phyloP scores from a whole-genome alignment of 2,888 invertebrate species.

The Cryptus viduatorius region DNA sequence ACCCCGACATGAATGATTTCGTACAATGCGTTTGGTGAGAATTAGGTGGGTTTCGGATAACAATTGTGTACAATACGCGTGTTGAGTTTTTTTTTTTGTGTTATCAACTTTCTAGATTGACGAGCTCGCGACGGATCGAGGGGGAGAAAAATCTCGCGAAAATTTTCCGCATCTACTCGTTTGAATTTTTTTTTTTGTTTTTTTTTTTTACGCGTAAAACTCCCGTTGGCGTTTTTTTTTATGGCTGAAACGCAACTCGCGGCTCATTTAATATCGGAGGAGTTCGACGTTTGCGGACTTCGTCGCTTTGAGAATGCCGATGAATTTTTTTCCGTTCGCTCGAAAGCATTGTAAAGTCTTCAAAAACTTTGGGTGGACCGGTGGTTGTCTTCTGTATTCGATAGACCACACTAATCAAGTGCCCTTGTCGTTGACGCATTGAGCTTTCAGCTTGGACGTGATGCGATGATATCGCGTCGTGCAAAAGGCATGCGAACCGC shows the following conservation, averaged over 20 bases:
- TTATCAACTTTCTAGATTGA: constrained; percentile 43
- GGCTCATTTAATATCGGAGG: constrained; percentile 10
- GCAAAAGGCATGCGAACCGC: not conserved
- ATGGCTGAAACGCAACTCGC: not conserved
- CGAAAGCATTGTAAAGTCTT: constrained; percentile 63
- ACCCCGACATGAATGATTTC: constrained; percentile 67
- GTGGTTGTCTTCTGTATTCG: constrained; percentile 33
- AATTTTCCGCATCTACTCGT: not conserved
- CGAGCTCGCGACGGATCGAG: constrained; percentile 55
- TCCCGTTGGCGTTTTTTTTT: not conserved
- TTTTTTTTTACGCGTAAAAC: not conserved
- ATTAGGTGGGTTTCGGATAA: constrained; percentile 71
- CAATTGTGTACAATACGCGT: constrained; percentile 64
- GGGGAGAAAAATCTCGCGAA: not conserved
- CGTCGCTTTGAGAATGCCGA: constrained; percentile 21
- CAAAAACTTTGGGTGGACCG: constrained; percentile 57
- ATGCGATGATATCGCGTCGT: constrained; percentile 28
- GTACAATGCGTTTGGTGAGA: constrained; percentile 74
- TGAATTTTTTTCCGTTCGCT: constrained; percentile 11
- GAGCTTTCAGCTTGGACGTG: constrained; percentile 31
- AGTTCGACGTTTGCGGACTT: constrained; percentile 14
- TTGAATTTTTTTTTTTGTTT: not conserved
- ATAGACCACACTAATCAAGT: constrained; percentile 16
- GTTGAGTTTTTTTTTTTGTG: constrained; percentile 46
- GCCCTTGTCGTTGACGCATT: constrained; percentile 20